These are phyloP conservation scores for Yponomeuta plumbellus DNA, from an alignment of 2,888 invertebrate genomes.

Conservation along the genomic window DNA sequence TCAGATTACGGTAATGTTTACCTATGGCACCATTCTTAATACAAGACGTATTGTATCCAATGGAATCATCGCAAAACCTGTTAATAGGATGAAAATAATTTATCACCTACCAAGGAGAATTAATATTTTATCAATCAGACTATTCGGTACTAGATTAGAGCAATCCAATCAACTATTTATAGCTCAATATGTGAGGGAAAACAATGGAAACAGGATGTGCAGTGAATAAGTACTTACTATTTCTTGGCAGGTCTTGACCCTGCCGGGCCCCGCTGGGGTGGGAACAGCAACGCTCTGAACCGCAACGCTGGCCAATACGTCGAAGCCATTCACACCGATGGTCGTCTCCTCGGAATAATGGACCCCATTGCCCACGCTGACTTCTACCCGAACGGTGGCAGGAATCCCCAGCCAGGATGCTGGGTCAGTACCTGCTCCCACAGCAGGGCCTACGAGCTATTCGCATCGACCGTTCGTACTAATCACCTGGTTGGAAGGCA, in stretches of 20 bases:
- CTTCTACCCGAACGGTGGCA: slow-evolving; percentile 64
- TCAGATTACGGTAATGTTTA: too few relatives aligned
- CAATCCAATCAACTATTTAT: too few relatives aligned
- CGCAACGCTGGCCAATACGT: slow-evolving; percentile 44
- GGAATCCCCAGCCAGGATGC: slow-evolving; percentile 56
- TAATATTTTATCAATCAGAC: too few relatives aligned
- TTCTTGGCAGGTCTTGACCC: slow-evolving; percentile 49
- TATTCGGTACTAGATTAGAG: too few relatives aligned
- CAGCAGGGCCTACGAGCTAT: slow-evolving; percentile 42
- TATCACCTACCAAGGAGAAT: too few relatives aligned
- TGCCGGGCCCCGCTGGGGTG: slow-evolving; percentile 50
- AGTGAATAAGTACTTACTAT: too few relatives aligned
- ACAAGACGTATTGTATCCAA: too few relatives aligned
- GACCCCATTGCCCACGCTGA: slow-evolving; percentile 44
- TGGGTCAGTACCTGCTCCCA: slow-evolving; percentile 49
- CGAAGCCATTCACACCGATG: slow-evolving; percentile 60
- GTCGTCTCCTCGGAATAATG: slow-evolving; percentile 49
- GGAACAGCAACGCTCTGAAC: slow-evolving; percentile 43
- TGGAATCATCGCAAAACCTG: too few relatives aligned
- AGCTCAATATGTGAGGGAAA: too few relatives aligned
- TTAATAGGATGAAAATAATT: too few relatives aligned
- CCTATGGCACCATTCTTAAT: too few relatives aligned
- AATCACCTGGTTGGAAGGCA: slow-evolving; percentile 44
- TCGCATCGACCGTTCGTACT: slow-evolving; percentile 44
- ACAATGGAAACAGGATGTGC: too few relatives aligned